A percentile compares a stretch with the other conserved stretches of the same genome.
phyloP scores from a whole-genome alignment of 1,140 invertebrate genomes.

The Drosophila micromelanica region DNA sequence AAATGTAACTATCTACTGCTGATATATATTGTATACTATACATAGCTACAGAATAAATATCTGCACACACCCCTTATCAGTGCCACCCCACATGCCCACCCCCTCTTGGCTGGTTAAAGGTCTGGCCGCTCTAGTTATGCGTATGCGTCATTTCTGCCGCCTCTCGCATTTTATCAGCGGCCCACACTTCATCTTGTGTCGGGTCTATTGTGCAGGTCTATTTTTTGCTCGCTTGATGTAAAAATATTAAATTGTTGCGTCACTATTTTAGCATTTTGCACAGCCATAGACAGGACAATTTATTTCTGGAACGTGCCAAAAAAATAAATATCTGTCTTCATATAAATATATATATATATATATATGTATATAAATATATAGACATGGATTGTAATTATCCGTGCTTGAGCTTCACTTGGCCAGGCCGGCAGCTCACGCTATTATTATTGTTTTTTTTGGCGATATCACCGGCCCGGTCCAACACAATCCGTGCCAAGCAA shows the following conservation, averaged over 20 bases:
- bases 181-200: slow-evolving; percentile 16
- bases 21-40: too few species aligned
- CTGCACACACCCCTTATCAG: too few species aligned
- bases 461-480: slow-evolving; percentile 32
- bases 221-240: slow-evolving; percentile 44
- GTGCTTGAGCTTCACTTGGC: slow-evolving; percentile 1
- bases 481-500: slow-evolving; percentile 27
- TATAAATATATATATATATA: not conserved
- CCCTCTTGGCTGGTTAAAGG: too few species aligned
- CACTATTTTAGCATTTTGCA: slow-evolving; percentile 49
- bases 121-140: not conserved
- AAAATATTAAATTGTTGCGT: slow-evolving; percentile 70
- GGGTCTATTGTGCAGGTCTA: slow-evolving; percentile 4
- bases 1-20: too few species aligned
- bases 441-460: slow-evolving; percentile 33
- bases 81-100: not conserved
- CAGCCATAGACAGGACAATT: slow-evolving; percentile 27
- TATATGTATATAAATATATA: not conserved
- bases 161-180: slow-evolving; percentile 28
- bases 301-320: slow-evolving; percentile 58
- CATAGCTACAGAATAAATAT: not conserved
- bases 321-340: not conserved
- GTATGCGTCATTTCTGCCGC: slow-evolving; percentile 7
- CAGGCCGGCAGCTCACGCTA: slow-evolving; percentile 50
- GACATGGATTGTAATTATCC: not conserved